Evolutionary conservation across 2,888 invertebrate genomes (phyloP).

Genomic region (Neuroscelio doddi): DNA sequence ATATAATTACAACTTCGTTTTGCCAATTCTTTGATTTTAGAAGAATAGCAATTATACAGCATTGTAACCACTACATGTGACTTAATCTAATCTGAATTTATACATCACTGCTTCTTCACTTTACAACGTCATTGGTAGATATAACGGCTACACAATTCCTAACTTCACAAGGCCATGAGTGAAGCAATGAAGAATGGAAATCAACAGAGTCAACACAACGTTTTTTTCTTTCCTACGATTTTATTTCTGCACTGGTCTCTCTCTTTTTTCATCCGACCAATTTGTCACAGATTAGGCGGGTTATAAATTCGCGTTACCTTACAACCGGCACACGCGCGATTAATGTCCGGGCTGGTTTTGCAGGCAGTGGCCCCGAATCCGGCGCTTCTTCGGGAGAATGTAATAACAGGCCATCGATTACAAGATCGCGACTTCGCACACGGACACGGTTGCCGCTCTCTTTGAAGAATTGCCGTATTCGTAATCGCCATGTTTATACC

Average conservation of each 20-base stretch:
- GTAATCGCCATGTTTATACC: constrained; percentile 54
- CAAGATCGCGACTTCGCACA: constrained; percentile 50
- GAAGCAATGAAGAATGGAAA: too few relatives aligned
- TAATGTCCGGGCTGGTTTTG: constrained; percentile 46
- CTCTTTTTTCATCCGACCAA: constrained; percentile 54
- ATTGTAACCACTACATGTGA: too few relatives aligned
- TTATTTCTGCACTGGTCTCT: constrained; percentile 41
- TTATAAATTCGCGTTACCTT: constrained; percentile 63
- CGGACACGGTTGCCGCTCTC: constrained; percentile 37
- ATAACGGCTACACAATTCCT: too few relatives aligned
- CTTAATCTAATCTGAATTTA: too few relatives aligned
- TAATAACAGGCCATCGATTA: constrained; percentile 57
- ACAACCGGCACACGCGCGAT: constrained; percentile 47
- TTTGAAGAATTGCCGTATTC: constrained; percentile 48
- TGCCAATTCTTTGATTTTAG: too few relatives aligned
- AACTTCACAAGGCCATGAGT: too few relatives aligned
- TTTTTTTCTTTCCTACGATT: constrained; percentile 9
- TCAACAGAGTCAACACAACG: too few relatives aligned
- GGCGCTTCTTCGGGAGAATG: constrained; percentile 48
- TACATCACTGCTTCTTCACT: too few relatives aligned
- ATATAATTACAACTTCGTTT: too few relatives aligned
- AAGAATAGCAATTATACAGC: too few relatives aligned
- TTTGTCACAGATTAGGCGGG: constrained; percentile 67
- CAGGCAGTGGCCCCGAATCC: constrained; percentile 41
- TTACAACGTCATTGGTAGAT: too few relatives aligned